Evolutionary conservation across 1,140 invertebrate species (phyloP), one percentile per base, ranked within the genome.

Genomic region (Sycophaga agraensis): DNA sequence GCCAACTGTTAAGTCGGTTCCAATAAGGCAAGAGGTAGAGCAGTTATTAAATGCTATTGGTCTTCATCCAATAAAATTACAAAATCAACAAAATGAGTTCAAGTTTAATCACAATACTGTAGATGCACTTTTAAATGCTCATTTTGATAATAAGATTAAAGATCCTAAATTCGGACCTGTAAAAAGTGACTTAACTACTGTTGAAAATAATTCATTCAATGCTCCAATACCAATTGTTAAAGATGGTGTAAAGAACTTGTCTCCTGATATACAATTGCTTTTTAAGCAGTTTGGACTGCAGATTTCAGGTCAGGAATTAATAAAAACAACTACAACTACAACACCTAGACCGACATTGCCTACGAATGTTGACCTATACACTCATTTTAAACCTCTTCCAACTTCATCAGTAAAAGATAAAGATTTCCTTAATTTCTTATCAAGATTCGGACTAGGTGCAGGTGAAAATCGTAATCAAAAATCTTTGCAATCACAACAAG

Each of bases 311-410:
- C 28, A 67, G 11, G 45, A 66, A 6, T 17, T 45, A 11, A 64
- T 55, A 3, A 64, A 70, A 2, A 74, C 69, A 0, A 70, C 70
- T 1, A 75, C 73, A 2, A 71, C 60, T 26, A 62, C 8, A 12
- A 43, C 65, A 8, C 34, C 59, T 12, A 68, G 55, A 4, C 64
- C 67, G 6, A 70, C 64, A 39, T 28, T 28, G 48, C 16, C 62
- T 11, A n/a, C 54, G 68, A 14, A 69, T 73, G 28, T 76, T 71
- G 11, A 82, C 43, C 82, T 82, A 0, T 87, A 85, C 60, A 72
- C 79, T 0, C 81, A 75, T 16, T 87, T 87, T 58, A 87, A 86
- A 69, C 84, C 84, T 2, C 63, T 87, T 5, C 85, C 85, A 9
- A 77, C 76, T 12, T 76, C 77, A 9, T 66, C 62, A 4, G 67